Evolutionary conservation across 2,888 invertebrate genomes (phyloP), one percentile per base, ranked within the genome.

Genomic region (Catocala sponsa): DNA sequence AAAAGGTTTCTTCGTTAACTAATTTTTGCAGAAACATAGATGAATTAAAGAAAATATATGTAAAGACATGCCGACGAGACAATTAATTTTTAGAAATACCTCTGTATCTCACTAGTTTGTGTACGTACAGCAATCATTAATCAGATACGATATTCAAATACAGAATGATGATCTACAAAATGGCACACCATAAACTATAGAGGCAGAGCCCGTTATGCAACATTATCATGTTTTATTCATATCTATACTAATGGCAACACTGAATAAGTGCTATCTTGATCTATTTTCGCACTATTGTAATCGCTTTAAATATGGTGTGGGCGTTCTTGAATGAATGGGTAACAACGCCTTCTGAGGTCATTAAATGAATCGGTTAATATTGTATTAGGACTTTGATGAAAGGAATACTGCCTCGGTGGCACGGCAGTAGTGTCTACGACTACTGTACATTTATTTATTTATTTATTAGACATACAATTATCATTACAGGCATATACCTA

Each of bases 151-250:
- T 66, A 73, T 74, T 74, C 68, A 72, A 78, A 80, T 75, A 70
- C 65, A 48, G 35, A 59, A 60, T 73, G 68, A 79, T 76, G 72
- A 79, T 80, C 76, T 74, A 81, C 73, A 77, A 79, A 81, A 77
- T 75, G 64, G 70, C 72, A 72, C 56, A 41, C 63, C 52, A 59
- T 64, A 71, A 71, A 62, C 54, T 63, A 42, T n/a, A 38, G 11
- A 43, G 32, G 48, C 54, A 70, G 62, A 62, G 67, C 70, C 74
- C 68, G 78, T 80, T 82, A 77, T 67, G 71, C 74, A 82, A 82
- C 63, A 63, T 57, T 59, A 62, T 62, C 44, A 65, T 65, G 68
- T 62, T 65, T 74, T 70, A 77, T 76, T 76, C 68, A 76, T 65
- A 60, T 35, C 55, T 52, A 13, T 25, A 44, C 46, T 76, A 67